Conservation (phyloP, 2,888 invertebrate genomes). For the Erebia palarica region DNA sequence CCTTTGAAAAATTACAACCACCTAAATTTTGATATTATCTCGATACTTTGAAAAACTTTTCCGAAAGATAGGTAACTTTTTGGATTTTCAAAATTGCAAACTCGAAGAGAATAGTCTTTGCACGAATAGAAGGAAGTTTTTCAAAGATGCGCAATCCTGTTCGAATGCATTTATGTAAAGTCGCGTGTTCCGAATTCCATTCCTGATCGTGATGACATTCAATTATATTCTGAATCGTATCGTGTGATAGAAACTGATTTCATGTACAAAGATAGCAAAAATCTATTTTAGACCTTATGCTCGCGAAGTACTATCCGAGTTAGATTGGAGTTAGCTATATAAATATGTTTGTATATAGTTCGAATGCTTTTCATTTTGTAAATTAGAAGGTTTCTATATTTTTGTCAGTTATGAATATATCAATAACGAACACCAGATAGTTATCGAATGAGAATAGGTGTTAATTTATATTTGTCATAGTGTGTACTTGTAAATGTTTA, state of each 20-base stretch:
- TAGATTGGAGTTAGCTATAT: slow-evolving; percentile 6
- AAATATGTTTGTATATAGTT: slow-evolving; percentile 41
- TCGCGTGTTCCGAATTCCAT: slow-evolving; percentile 29
- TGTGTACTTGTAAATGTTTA: neutral
- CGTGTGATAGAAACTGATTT: slow-evolving; percentile 20
- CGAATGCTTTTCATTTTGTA: neutral
- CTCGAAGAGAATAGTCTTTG: neutral
- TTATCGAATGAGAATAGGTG: neutral
- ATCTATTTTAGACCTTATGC: slow-evolving; percentile 5
- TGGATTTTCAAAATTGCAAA: no score
- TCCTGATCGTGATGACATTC: slow-evolving; percentile 17
- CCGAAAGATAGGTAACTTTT: neutral
- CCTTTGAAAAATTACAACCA: neutral
- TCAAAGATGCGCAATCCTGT: neutral
- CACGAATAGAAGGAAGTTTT: neutral
- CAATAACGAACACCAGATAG: neutral
- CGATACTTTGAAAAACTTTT: neutral
- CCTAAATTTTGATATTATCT: neutral
- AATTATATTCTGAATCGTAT: neutral
- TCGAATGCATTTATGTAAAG: slow-evolving; percentile 19
- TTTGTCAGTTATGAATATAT: slow-evolving; percentile 10
- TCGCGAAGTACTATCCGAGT: neutral
- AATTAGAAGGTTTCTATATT: slow-evolving; percentile 17
- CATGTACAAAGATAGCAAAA: slow-evolving; percentile 13
- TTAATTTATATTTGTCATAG: neutral